phyloP scores from a whole-genome alignment of 2,113 vertebrate genomes.

The Pomatorhinus ruficollis region DNA sequence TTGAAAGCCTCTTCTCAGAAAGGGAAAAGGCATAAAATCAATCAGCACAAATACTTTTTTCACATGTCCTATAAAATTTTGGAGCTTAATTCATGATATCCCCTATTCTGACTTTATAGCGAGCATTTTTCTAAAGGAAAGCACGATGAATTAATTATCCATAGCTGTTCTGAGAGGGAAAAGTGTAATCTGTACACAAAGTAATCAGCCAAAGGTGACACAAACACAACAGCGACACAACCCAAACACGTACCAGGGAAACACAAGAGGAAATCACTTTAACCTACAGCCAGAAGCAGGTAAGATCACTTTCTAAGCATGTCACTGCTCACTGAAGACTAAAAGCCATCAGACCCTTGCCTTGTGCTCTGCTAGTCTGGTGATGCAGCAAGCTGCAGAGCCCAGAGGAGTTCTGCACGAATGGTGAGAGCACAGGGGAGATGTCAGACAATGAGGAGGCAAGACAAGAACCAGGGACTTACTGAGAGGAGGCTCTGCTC shows the following conservation, averaged over 20 bases:
- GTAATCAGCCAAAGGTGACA: not conserved
- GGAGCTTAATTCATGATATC: not conserved
- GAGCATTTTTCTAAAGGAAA: not conserved
- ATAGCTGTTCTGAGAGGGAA: not conserved
- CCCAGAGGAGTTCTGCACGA: not conserved
- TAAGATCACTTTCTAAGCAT: not conserved
- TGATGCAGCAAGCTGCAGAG: not conserved
- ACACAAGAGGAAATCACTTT: not conserved
- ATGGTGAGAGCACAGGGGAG: not conserved
- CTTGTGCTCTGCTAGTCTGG: not conserved
- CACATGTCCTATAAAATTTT: not conserved
- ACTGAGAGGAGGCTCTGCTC: constrained; percentile 71
- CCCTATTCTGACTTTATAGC: not conserved
- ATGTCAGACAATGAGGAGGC: not conserved
- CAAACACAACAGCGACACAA: not conserved
- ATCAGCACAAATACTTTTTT: not conserved
- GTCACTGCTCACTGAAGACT: not conserved
- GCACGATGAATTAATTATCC: not conserved
- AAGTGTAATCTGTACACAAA: not conserved
- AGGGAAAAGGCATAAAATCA: not conserved
- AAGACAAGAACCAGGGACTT: constrained; percentile 38
- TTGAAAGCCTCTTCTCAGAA: not conserved
- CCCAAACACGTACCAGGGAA: not conserved
- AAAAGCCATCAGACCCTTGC: not conserved
- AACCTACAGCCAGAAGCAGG: not conserved